Percentiles rank a stretch among this genome's conserved stretches.
phyloP scores from a whole-genome alignment of 2,113 vertebrate genomes.

The Burhinus oedicnemus region DNA sequence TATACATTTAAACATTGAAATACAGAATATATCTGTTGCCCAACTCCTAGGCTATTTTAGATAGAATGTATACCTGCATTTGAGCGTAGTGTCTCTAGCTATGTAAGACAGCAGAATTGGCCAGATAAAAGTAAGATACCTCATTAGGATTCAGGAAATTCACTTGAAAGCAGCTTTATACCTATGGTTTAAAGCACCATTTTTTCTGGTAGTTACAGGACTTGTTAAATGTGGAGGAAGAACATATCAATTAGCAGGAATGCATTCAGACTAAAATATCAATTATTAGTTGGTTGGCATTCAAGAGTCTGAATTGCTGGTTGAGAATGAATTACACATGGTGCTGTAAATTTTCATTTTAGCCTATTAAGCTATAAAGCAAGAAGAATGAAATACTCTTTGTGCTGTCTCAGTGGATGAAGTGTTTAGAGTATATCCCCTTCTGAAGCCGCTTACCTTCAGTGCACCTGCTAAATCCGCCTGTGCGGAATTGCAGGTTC shows the following conservation, averaged over 20 bases:
- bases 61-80: not conserved
- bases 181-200: not conserved
- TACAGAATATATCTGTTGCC: not conserved
- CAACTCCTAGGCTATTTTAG: not conserved
- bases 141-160: conserved; percentile 32
- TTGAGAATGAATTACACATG: conserved; percentile 40
- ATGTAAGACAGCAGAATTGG: not conserved
- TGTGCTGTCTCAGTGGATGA: conserved; percentile 33
- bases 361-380: conserved; percentile 43
- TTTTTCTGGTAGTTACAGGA: conserved; percentile 12
- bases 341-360: conserved; percentile 60
- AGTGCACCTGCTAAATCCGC: rapidly evolving
- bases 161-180: conserved; percentile 35
- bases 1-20: not conserved
- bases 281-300: conserved; percentile 23
- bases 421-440: not conserved
- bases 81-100: not conserved
- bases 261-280: conserved; percentile 23
- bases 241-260: conserved; percentile 5
- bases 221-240: conserved; percentile 41
- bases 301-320: conserved; percentile 27
- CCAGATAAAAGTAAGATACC: not conserved
- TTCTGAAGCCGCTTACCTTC: not conserved
- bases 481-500: not conserved
- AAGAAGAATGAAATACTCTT: conserved; percentile 34